phyloP scores from a whole-genome alignment of 2,797 vertebrate species.

The Mallotus villosus region DNA sequence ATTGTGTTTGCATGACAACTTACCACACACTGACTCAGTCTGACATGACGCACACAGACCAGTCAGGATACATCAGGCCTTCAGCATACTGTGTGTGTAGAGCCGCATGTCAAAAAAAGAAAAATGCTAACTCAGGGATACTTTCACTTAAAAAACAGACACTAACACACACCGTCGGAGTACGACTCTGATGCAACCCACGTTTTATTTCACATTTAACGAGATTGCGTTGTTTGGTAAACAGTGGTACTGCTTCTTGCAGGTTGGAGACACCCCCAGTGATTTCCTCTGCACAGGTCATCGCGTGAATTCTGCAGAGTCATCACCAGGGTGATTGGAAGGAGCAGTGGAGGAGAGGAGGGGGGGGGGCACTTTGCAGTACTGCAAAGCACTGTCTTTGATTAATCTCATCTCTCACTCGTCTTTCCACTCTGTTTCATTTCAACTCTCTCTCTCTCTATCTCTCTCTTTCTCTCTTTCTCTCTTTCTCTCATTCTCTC shows the following conservation, averaged over 20 bases:
- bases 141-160: not conserved
- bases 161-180: not conserved
- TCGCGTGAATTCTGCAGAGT: conserved; percentile 7
- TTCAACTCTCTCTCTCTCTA: not conserved
- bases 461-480: not conserved
- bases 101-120: not conserved
- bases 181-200: no score
- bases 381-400: conserved; percentile 10
- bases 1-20: not conserved
- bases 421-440: conserved; percentile 2
- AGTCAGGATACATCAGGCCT: not conserved
- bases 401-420: conserved; percentile 1
- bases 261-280: not conserved
- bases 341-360: not conserved
- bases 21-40: not conserved
- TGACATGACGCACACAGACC: not conserved
- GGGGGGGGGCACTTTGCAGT: not conserved
- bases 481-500: not conserved
- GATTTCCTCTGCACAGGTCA: not conserved
- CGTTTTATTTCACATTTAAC: no score
- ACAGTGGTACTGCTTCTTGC: no score
- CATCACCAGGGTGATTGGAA: not conserved
- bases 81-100: not conserved
- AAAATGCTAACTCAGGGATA: not conserved
- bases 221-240: no score